Base-by-base conservation (phyloP, 2,113 vertebrate genomes). In the Sturnus vulgaris region DNA sequence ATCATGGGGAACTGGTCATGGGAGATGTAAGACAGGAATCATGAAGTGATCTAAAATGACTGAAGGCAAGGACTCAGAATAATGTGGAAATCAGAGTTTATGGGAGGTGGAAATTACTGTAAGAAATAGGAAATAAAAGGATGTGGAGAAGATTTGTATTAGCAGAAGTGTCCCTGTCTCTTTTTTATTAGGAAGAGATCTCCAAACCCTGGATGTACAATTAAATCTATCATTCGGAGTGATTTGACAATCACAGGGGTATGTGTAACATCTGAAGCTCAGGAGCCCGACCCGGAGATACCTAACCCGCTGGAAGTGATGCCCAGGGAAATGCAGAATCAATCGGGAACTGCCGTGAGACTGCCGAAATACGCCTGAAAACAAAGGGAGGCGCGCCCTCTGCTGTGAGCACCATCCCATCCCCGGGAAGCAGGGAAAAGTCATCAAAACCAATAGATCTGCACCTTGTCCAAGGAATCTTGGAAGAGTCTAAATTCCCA, bases 341-440 rank as follows among this genome's bases (percentile, higher is more conserved):
- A 6, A 1, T 0, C 2, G 15, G 31, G 63, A 40, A 2, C 19
- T 3, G 80, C 16, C 0, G 22, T 2, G 27, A 15, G 7, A 3
- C 11, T 15, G 69, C 42, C 14, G 44, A 22, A 8, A 11, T 1
- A 6, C 9, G 2, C 6, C 14, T 10, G 28, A 90, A 50, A 60
- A 15, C 5, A n/a, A 39, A 64, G 88, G 61, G 61, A 52, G 88
- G 76, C 31, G 71, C 80, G 90, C 90, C 88, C 84, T 59, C 93
- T 91, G 80, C 83, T 61, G 95, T 11, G 28, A 12, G 52, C 33
- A 42, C n/a, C 3, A 7, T 10, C 40, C 64, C 18, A 13, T 16
- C 8, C 23, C n/a, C 3, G 44, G 44, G 18, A 17, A 37, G 25
- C 21, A 0, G 10, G 6, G 60, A 5, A 14, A n/a, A 31, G 10